Base-by-base conservation (phyloP, 2,113 vertebrate species). In the Spea multiplicata region DNA sequence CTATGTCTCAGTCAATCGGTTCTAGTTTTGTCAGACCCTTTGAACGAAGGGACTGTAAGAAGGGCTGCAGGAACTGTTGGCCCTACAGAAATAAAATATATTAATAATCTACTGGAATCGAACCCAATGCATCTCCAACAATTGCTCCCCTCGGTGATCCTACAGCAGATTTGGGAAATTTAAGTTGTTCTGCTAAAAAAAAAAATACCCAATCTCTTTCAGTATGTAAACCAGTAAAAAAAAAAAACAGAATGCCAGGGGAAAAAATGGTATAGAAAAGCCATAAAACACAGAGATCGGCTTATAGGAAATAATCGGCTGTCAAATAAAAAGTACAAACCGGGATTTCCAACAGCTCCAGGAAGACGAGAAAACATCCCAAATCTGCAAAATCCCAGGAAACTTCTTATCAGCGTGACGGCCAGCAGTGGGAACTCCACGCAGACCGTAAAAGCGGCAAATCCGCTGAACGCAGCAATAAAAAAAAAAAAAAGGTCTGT, bases 391-490 rank as follows among this genome's bases (percentile, higher is more conserved):
- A 64, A 74, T 12, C n/a, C 0, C 48, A 66, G 74, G 48, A 67
- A 66, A 75, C 48, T 66, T 61, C 61, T 45, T 67, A 75, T 75
- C 64, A n/a, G 61, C 61, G 3, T 4, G 8, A 8, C 10, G 73
- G 16, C 44, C n/a, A 75, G 73, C 59, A 13, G 0, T 49, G 74
- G 17, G 3, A 64, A 64, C 61, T 3, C 61, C 3, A 30, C n/a
- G 14, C 59, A 61, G 46, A 66, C 13, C 47, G 64, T 13, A 65
- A 65, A 48, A 74, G 4, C 44, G 47, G 64, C 46, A 17, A 30
- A 5, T 62, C 6, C 9, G 50, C 9, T 7, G 50, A 59, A 59
- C 2, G 30, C 30, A 30, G 30, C 30, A 3, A 13, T 9, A 3
- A 59, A 12, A 59, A 57, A 10, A 57, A 57, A 57, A 57, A 8